These are phyloP conservation scores for Ciconia maguari DNA, from an alignment of 2,113 vertebrate species.

Conservation along the genomic window DNA sequence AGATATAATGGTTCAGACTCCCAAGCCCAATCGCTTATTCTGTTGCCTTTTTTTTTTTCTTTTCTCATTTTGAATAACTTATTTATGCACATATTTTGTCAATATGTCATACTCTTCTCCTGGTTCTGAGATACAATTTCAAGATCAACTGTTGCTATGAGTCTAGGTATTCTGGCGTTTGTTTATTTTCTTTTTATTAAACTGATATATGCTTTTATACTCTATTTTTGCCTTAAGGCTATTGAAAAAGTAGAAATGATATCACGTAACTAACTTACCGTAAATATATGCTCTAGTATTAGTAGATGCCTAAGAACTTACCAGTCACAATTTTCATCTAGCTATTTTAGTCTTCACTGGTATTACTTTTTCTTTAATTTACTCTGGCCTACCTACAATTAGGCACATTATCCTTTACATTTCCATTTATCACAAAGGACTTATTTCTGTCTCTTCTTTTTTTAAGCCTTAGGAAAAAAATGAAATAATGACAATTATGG, in stretches of 20 bases:
- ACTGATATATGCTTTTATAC: not conserved
- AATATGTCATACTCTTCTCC: not conserved
- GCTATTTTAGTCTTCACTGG: not conserved
- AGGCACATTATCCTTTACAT: not conserved
- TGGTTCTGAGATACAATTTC: not conserved
- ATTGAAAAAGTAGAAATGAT: not conserved
- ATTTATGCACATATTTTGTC: not conserved
- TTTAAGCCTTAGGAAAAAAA: not conserved
- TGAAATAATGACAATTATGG: not conserved
- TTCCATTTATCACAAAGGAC: not conserved
- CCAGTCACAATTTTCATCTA: not conserved
- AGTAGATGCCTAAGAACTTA: not conserved
- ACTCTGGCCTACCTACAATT: not conserved
- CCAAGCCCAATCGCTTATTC: not conserved
- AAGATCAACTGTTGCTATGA: not conserved
- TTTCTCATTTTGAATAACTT: not conserved
- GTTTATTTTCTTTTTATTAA: not conserved
- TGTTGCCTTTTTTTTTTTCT: not conserved
- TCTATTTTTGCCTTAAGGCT: not conserved
- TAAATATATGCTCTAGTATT: not conserved
- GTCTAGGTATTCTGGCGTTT: not conserved
- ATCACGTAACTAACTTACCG: not conserved
- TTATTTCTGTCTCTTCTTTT: not conserved
- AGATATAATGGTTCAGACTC: not conserved
- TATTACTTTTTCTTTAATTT: not conserved